Base-by-base conservation (phyloP, 2,797 vertebrate species). In the Macroramphosus scolopax region DNA sequence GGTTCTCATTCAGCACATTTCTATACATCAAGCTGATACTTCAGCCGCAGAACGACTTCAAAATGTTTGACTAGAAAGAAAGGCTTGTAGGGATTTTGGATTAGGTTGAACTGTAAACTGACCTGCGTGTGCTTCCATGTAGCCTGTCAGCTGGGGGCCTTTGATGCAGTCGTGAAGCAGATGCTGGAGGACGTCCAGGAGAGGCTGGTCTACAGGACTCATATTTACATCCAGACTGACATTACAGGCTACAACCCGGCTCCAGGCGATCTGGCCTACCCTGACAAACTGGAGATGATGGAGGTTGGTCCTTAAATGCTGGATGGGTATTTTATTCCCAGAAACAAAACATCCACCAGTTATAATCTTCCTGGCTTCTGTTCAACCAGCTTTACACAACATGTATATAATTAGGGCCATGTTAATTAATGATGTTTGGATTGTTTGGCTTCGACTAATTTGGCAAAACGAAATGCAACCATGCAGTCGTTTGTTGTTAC, bases 171-270 rank as follows among this genome's bases (percentile, higher is more conserved):
- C 11, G 93, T 95, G 64, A 94, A 96, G 84, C 95, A 99, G 89
- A 98, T 99, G 96, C 58, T 98, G 77, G 96, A 98, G 81, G 96
- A 98, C 12, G 97, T 99, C 0, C 97, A 99, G 56, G 97, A 98
- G 72, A 90, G 97, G 10, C 90, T 99, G 8, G 95, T 99, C 39
- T 99, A 98, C 56, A 90, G 97, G 75, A 99, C 96, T 0, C 94
- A 96, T 57, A 98, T 98, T 82, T 99, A 99, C 83, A 99, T 99
- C 68, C 95, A 98, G 86, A 95, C 93, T 0, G 97, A 99, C 76
- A 98, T 98, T 73, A 85, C 50, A 0, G 96, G 97, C 51, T 99
- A 99, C 72, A 98, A 93, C 53, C 96, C 96, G 3, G 97, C 97
- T 1, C 93, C 93, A 0, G 97, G 97, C 0, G 97, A 98, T 53